Base-by-base conservation (phyloP, 2,888 invertebrate genomes). In the Xestia xanthographa region DNA sequence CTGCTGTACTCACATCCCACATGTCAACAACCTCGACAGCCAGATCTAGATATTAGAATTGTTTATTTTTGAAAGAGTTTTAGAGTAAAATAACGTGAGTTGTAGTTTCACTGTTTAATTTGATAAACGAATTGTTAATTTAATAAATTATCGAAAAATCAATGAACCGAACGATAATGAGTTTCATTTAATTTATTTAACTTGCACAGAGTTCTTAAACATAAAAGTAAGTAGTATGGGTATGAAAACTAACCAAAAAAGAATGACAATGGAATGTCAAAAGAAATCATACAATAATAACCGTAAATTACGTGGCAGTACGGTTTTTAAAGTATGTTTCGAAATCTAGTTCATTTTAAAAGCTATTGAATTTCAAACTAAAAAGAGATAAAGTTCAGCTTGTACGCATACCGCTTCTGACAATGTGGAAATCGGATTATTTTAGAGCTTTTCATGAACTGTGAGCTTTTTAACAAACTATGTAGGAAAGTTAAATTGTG, bases 391-490 rank as follows among this genome's bases (percentile, higher is more conserved):
- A 50, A 41, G 20, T 41, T 9, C 6, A 0, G 48, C 41, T 48
- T n/a, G 29, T n/a, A 60, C 12, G 17, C 41, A 50, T 29, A 74
- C 17, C 17, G 20, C 11, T 41, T 62, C 48, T 41, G 48, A 71
- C 17, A 71, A 41, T 62, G 41, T 50, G 8, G 12, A 22, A 29
- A 60, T 70, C 70, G 58, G 71, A 41, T 71, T 74, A 70, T 62
- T 50, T 12, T 41, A 41, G 17, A 74, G 17, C 29, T 38, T 71
- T 58, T 50, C 22, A 70, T 41, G 60, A 74, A 9, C 22, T n/a
- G 5, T 17, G 17, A 63, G 20, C 8, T 29, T 74, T 50, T 50
- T 22, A 45, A 38, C 20, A 41, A 71, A 9, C n/a, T 72, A 14
- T n/a, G 9, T 50, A 62, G n/a, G n/a, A n/a, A n/a, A n/a, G n/a